Percentiles rank a stretch among this genome's conserved stretches.
These are phyloP conservation scores for Brachionus asplanchnoidis DNA, from an alignment of 1,140 invertebrate genomes.

Conservation along the genomic window DNA sequence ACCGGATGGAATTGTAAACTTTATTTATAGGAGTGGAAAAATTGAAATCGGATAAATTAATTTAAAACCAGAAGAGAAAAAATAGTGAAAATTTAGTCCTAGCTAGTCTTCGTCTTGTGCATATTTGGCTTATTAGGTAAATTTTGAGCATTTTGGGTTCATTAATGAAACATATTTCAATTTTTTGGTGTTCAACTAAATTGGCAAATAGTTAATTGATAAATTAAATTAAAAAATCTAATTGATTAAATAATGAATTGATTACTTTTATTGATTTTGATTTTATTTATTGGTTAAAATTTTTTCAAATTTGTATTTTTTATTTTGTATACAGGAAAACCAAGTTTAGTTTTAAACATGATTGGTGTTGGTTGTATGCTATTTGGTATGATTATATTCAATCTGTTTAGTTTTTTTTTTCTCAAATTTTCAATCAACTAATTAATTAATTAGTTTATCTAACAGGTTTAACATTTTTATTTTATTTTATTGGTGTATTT, in stretches of 20 bases:
- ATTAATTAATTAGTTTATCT: slow-evolving; percentile 12
- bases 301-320: background rate
- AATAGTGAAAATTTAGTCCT: background rate
- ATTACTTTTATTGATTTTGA: background rate
- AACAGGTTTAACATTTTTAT: background rate
- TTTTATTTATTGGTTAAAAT: background rate
- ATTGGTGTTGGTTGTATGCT: slow-evolving; percentile 2
- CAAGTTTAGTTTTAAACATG: background rate
- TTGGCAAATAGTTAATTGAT: background rate
- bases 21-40: background rate
- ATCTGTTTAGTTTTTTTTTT: slow-evolving; percentile 11
- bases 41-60: background rate
- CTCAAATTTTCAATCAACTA: background rate
- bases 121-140: background rate
- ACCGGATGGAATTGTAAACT: background rate
- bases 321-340: background rate
- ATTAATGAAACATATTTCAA: slow-evolving; percentile 31
- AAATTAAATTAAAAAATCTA: slow-evolving; percentile 26
- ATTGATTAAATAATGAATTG: slow-evolving; percentile 18
- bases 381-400: background rate
- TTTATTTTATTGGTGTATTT: background rate
- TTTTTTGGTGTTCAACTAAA: background rate
- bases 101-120: background rate
- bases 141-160: background rate
- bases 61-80: background rate